These are phyloP conservation scores for Julus scandinavius DNA, from an alignment of 2,888 invertebrate species.

Conservation along the genomic window DNA sequence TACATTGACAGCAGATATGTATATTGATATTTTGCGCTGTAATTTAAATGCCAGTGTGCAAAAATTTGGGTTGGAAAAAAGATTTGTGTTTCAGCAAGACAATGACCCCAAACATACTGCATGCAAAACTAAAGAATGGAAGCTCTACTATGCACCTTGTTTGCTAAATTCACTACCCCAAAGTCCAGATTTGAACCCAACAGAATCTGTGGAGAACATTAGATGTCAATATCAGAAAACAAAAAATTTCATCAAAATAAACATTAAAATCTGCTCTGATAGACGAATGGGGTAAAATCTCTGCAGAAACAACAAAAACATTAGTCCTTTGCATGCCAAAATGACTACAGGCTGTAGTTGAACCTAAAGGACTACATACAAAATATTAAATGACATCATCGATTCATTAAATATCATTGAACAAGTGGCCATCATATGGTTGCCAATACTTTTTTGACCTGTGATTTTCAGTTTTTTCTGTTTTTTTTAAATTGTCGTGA, in stretches of 20 bases:
- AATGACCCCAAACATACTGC: constrained; percentile 1
- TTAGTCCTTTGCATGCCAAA: not conserved
- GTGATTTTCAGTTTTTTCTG: too few species aligned
- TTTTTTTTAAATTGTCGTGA: too few species aligned
- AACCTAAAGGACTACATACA: not conserved
- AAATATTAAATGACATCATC: constrained; percentile 52
- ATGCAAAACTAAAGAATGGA: constrained; percentile 13
- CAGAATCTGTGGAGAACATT: not conserved
- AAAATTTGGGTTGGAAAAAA: not conserved
- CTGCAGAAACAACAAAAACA: not conserved
- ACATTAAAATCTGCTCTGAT: too few species aligned
- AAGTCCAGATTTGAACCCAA: constrained; percentile 2
- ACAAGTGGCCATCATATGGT: too few species aligned
- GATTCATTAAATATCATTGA: too few species aligned
- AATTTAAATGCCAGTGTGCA: not conserved
- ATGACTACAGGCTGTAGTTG: not conserved
- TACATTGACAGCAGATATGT: not conserved
- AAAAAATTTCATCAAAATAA: too few species aligned
- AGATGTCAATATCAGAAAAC: not conserved
- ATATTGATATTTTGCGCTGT: constrained; percentile 44
- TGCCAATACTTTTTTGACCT: too few species aligned
- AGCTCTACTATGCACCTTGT: not conserved
- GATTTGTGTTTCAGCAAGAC: constrained; percentile 36
- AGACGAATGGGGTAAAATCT: too few species aligned
- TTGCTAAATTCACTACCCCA: not conserved